These are phyloP conservation scores for Lymantria monacha DNA, from an alignment of 2,888 invertebrate species.

Conservation along the genomic window DNA sequence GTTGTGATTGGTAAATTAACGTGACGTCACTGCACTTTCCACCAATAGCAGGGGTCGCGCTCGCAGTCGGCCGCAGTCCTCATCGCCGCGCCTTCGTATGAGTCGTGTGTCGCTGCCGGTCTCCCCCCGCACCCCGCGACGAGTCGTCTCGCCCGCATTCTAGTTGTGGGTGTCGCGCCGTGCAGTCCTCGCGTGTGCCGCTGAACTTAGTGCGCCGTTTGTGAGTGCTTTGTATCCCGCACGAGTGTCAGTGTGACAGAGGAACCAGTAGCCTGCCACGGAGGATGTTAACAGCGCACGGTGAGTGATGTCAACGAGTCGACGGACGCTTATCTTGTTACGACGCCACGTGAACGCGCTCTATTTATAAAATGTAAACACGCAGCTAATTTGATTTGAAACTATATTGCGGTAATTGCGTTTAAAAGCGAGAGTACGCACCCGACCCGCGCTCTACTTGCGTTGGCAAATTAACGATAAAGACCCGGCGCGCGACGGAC, in stretches of 20 bases:
- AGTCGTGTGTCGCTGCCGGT: slow-evolving; percentile 71
- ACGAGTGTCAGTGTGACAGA: slow-evolving; percentile 78
- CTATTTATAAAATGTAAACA: slow-evolving; percentile 81
- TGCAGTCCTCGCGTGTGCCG: slow-evolving; percentile 80
- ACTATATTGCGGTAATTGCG: slow-evolving; percentile 57
- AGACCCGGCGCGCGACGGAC: slow-evolving; percentile 62
- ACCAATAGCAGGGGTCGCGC: slow-evolving; percentile 70
- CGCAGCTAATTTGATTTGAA: slow-evolving; percentile 71
- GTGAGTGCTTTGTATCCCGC: slow-evolving; percentile 78
- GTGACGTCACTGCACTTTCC: slow-evolving; percentile 69
- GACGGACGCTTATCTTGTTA: slow-evolving; percentile 60
- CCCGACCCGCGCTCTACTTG: slow-evolving; percentile 53
- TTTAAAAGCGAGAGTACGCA: slow-evolving; percentile 64
- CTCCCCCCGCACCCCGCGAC: slow-evolving; percentile 69
- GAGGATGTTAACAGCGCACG: slow-evolving; percentile 82
- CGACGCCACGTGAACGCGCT: slow-evolving; percentile 77
- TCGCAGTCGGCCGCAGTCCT: slow-evolving; percentile 76
- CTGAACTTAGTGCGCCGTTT: slow-evolving; percentile 79
- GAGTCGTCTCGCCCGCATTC: slow-evolving; percentile 74
- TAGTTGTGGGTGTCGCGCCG: slow-evolving; percentile 80
- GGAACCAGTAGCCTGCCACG: slow-evolving; percentile 68
- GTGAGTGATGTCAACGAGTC: slow-evolving; percentile 66
- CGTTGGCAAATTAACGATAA: slow-evolving; percentile 69
- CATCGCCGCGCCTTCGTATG: slow-evolving; percentile 77
- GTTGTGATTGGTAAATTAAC: slow-evolving; percentile 56